phyloP scores from a whole-genome alignment of 2,113 vertebrate species.

The Nycticryphes semicollaris region DNA sequence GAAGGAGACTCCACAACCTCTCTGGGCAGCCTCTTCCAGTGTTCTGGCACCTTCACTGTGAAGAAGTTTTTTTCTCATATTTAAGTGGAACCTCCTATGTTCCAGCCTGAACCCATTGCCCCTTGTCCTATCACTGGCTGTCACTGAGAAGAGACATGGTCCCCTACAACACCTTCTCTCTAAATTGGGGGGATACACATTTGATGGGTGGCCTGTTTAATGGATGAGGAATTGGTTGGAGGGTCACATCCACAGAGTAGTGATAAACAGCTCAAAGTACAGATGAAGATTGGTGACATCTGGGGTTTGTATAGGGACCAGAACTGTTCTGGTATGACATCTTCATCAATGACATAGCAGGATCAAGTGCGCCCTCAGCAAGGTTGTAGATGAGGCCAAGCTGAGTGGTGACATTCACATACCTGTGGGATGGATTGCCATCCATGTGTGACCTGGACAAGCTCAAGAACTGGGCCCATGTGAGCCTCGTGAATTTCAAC shows the following conservation, averaged over 20 bases:
- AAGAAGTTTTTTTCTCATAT: too few relatives aligned
- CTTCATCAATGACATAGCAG: not conserved
- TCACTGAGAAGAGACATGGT: not conserved
- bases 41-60: too few relatives aligned
- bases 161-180: not conserved
- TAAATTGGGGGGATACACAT: not conserved
- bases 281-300: not conserved
- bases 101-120: too few relatives aligned
- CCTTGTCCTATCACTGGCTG: too few relatives aligned
- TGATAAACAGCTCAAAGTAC: not conserved
- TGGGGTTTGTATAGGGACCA: rapidly evolving
- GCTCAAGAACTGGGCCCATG: rapidly evolving
- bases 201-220: not conserved
- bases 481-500: not conserved
- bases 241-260: not conserved
- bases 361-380: not conserved
- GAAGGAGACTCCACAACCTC: too few relatives aligned
- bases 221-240: not conserved
- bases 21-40: too few relatives aligned
- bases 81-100: too few relatives aligned
- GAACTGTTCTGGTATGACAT: not conserved
- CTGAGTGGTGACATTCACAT: rapidly evolving
- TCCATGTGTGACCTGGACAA: not conserved
- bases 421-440: rapidly evolving
- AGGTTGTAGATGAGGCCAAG: not conserved